Base-by-base conservation (phyloP, 2,888 invertebrate genomes). In the Portevinia maculata region DNA sequence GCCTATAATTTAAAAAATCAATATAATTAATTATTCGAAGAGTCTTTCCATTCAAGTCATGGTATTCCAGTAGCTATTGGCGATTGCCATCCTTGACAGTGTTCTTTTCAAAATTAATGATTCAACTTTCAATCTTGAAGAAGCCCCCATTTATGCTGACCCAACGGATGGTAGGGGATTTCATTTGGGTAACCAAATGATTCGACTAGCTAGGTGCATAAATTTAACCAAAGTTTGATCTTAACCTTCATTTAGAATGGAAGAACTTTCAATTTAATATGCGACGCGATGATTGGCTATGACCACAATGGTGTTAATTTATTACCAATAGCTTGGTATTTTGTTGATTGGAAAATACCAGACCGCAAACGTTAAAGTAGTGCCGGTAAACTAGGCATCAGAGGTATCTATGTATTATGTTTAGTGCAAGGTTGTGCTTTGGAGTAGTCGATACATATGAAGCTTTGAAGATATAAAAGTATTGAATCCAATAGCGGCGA, bases 91-190 rank as follows among this genome's bases (percentile, higher is more conserved):
- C 74, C 74, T 74, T 65, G 73, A 19, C 46, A 5, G 6, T 53
- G 19, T 37, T 28, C 44, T 55, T 37, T 30, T 50, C 5, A n/a
- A 48, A 57, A 50, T 65, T 65, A 74, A 74, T 57, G 57, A 65
- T 57, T 57, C 64, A 74, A 65, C 65, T 74, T 74, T 65, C 65
- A 65, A 57, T 24, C 7, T 50, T 48, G 48, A 50, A 55, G 48
- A 46, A 52, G 30, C 34, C 41, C 41, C 32, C 34, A 9, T 41
- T 13, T 9, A 17, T 9, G 34, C 6, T 55, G 53, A 62, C 53
- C 62, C 2, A 30, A n/a, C 37, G 15, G n/a, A 9, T 21, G 1
- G 8, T 3, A 13, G 15, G 7, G 34, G n/a, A 48, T 34, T 39
- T 48, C 8, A 28, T 19, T 30, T 24, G 2, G 24, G 24, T 44